These are phyloP conservation scores for Rhinichthys osculus DNA, from an alignment of 2,797 vertebrate species.

Conservation along the genomic window DNA sequence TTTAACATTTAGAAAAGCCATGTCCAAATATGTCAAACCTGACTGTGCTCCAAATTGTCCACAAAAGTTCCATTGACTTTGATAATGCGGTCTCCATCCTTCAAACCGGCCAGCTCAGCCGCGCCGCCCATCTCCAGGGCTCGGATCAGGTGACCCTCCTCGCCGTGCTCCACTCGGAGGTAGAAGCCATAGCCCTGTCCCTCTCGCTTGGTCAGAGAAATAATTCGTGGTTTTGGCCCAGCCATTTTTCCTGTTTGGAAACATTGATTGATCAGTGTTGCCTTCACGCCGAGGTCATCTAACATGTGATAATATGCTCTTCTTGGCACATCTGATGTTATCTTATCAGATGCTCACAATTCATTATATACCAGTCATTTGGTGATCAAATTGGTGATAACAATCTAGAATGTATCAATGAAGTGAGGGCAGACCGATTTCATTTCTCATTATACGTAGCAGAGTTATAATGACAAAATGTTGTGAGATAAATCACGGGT, in stretches of 20 bases:
- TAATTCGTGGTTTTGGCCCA: conserved; percentile 80
- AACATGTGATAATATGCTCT: conserved; percentile 3
- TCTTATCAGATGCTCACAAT: conserved; percentile 49
- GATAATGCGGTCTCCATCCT: conserved; percentile 91
- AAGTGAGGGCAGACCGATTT: not conserved
- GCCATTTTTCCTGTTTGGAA: conserved; percentile 79
- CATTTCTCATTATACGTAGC: not conserved
- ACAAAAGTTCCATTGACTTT: conserved; percentile 88
- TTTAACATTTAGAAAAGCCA: not conserved
- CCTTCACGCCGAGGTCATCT: not conserved
- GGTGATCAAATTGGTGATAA: not conserved
- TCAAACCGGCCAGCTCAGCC: conserved; percentile 89
- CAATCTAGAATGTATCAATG: conserved; percentile 1
- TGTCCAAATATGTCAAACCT: conserved; percentile 72
- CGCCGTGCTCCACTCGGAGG: conserved; percentile 85
- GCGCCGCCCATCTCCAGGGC: conserved; percentile 83
- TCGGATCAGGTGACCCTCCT: conserved; percentile 89
- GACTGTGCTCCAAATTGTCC: conserved; percentile 83
- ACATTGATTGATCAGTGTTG: not conserved
- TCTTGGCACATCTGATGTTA: not conserved
- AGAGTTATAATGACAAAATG: not conserved
- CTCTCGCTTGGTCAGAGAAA: conserved; percentile 82
- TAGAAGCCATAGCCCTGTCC: conserved; percentile 88
- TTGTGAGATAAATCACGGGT: not conserved
- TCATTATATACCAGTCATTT: conserved; percentile 20